Conservation (phyloP, 2,888 invertebrate genomes). For the Ommatoiulus sabulosus region DNA sequence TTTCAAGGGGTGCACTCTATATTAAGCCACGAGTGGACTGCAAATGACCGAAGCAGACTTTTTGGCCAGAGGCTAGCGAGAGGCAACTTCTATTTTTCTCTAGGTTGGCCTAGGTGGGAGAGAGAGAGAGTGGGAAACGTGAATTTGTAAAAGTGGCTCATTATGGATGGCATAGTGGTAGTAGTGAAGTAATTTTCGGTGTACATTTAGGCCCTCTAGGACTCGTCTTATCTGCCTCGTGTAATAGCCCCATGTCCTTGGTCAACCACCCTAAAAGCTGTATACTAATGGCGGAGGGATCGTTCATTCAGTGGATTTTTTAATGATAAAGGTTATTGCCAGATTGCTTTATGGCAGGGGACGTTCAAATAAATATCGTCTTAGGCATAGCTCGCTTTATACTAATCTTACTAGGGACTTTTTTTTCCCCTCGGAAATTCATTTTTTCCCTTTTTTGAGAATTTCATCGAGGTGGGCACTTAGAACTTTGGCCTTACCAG, state of each 20-base stretch:
- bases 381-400: background rate
- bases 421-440: too few relatives aligned
- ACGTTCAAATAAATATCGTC: constrained; percentile 26
- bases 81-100: constrained; percentile 26
- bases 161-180: constrained; percentile 3
- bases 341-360: constrained; percentile 40
- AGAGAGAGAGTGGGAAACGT: constrained; percentile 18
- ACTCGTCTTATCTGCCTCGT: constrained; percentile 33
- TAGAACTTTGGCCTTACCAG: background rate
- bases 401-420: too few relatives aligned
- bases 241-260: constrained; percentile 43
- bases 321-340: constrained; percentile 43
- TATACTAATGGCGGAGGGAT: constrained; percentile 7
- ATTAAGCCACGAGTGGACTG: constrained; percentile 26
- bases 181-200: constrained; percentile 38
- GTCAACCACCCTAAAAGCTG: constrained; percentile 24
- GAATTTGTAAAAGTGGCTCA: constrained; percentile 43
- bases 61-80: background rate
- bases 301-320: constrained; percentile 25
- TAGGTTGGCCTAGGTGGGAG: background rate
- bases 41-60: constrained; percentile 32
- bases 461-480: background rate
- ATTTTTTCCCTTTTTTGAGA: background rate
- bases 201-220: constrained; percentile 36
- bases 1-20: constrained; percentile 32